Conservation (phyloP, 1,140 invertebrate genomes). For the Bombus pyrosoma region DNA sequence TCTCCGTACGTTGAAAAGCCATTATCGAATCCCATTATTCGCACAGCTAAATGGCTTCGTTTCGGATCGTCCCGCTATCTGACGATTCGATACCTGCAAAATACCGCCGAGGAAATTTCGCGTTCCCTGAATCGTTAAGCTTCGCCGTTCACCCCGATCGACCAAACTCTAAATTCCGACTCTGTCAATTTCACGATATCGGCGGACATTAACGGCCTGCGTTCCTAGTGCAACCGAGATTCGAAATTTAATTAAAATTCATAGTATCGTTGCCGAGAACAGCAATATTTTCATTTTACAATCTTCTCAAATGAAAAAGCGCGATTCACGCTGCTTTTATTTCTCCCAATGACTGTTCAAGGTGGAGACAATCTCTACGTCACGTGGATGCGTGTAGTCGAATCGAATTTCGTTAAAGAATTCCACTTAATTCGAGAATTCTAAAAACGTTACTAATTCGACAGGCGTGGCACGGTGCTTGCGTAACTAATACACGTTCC, state of each 20-base stretch:
- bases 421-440: background rate
- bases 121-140: constrained; percentile 65
- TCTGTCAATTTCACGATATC: constrained; percentile 55
- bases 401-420: background rate
- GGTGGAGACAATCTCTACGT: background rate
- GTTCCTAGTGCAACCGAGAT: background rate
- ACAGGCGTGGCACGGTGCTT: background rate
- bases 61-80: constrained; percentile 40
- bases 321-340: background rate
- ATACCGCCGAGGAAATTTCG: constrained; percentile 60
- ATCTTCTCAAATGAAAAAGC: background rate
- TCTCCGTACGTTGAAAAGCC: constrained; percentile 64
- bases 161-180: constrained; percentile 48
- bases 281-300: background rate
- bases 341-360: background rate
- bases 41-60: constrained; percentile 59
- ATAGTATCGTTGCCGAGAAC: background rate
- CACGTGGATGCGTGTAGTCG: background rate
- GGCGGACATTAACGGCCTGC: background rate
- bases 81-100: constrained; percentile 63
- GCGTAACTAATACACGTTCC: too few relatives aligned
- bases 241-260: constrained; percentile 31
- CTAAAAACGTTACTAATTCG: background rate
- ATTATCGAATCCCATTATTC: constrained; percentile 67
- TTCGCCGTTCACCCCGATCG: constrained; percentile 51